A percentile compares a stretch with the other conserved stretches of the same genome.
Conservation (phyloP, 2,113 vertebrate genomes). For the Alosa alosa region DNA sequence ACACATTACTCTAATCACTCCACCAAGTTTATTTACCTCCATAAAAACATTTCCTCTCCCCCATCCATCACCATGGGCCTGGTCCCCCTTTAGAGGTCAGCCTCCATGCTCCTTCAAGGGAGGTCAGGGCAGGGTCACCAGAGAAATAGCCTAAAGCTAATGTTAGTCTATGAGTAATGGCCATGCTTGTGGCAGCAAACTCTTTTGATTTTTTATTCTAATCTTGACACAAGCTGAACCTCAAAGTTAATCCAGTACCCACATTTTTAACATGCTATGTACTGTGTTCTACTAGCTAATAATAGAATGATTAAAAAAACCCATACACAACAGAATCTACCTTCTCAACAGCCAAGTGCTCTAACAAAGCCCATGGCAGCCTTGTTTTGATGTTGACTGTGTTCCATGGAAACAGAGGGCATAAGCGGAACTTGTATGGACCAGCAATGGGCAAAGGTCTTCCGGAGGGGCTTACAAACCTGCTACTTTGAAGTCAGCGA, state of each 20-base stretch:
- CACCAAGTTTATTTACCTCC: conserved; percentile 42
- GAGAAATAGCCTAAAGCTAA: conserved; percentile 13
- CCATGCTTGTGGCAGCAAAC: background rate
- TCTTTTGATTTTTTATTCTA: background rate
- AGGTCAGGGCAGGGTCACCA: conserved; percentile 32
- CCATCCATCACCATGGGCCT: conserved; percentile 43
- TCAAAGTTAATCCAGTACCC: background rate
- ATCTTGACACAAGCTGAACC: background rate
- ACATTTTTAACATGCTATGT: background rate
- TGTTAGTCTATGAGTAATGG: conserved; percentile 17
- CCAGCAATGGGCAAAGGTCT: background rate
- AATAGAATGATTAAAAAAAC: background rate
- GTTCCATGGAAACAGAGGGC: background rate
- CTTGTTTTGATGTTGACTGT: conserved; percentile 4
- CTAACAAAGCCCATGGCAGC: background rate
- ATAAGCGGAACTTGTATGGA: background rate
- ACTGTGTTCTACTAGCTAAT: background rate
- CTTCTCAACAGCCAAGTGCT: background rate
- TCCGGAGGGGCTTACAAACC: background rate
- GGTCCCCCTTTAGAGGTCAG: conserved; percentile 7
- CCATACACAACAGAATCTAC: background rate
- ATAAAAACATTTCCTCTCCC: conserved; percentile 32
- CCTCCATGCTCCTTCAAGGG: background rate
- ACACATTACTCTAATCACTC: background rate
- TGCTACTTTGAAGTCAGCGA: background rate